phyloP scores from a whole-genome alignment of 2,888 invertebrate species.

The Apodemia zela region DNA sequence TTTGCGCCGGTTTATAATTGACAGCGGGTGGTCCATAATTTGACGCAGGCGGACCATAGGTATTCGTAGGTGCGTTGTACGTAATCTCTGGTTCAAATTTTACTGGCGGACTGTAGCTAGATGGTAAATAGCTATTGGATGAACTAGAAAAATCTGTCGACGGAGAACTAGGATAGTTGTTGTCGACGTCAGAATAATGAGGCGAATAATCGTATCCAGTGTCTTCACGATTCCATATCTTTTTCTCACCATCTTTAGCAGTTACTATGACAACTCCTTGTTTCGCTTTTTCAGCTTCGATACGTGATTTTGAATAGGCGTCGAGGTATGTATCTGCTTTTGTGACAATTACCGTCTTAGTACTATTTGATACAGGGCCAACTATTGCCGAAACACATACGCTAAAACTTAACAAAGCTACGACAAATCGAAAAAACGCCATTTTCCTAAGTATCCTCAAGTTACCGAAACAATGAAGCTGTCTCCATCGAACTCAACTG shows the following conservation, averaged over 20 bases:
- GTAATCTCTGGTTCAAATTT: slow-evolving; percentile 56
- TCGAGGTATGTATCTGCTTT: slow-evolving; percentile 83
- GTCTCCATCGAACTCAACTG: slow-evolving; percentile 71
- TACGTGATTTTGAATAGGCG: slow-evolving; percentile 81
- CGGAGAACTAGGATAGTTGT: slow-evolving; percentile 26
- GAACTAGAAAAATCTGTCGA: slow-evolving; percentile 42
- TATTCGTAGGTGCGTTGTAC: slow-evolving; percentile 56
- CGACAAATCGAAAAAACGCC: slow-evolving; percentile 47
- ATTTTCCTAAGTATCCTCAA: slow-evolving; percentile 49
- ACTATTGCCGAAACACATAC: slow-evolving; percentile 60
- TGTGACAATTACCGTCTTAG: slow-evolving; percentile 44
- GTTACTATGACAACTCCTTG: slow-evolving; percentile 68
- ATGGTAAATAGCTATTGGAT: slow-evolving; percentile 47
- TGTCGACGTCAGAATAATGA: slow-evolving; percentile 53
- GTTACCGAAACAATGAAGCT: slow-evolving; percentile 58
- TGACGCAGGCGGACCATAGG: slow-evolving; percentile 54
- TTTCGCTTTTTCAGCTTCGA: slow-evolving; percentile 68
- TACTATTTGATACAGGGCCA: slow-evolving; percentile 57
- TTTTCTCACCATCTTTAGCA: slow-evolving; percentile 71
- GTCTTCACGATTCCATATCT: slow-evolving; percentile 69
- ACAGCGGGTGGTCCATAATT: slow-evolving; percentile 67
- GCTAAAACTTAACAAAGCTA: slow-evolving; percentile 48
- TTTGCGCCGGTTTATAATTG: slow-evolving; percentile 52
- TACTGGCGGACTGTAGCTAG: slow-evolving; percentile 53
- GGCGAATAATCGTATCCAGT: slow-evolving; percentile 69